Conservation (phyloP, 2,797 vertebrate species). For the Aulostomus chinensis region DNA sequence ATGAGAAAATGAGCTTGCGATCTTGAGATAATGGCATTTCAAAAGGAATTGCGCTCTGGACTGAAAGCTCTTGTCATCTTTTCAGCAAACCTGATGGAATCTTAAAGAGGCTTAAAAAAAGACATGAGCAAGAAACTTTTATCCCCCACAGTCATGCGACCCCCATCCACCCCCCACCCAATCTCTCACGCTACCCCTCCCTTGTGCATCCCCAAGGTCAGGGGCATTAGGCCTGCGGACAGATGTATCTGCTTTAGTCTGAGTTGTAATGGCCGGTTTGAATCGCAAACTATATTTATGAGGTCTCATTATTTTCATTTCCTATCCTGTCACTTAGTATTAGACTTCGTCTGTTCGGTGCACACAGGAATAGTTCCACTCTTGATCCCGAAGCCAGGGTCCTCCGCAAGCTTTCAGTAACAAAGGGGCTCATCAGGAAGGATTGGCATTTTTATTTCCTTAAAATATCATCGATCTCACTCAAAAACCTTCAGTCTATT, state of each 20-base stretch:
- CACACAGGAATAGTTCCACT: conserved; percentile 60
- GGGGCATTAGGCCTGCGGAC: conserved; percentile 43
- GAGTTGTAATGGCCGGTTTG: conserved; percentile 40
- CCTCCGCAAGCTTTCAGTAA: conserved; percentile 69
- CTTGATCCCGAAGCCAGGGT: conserved; percentile 56
- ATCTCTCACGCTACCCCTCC: background rate
- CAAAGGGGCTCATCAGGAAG: conserved; percentile 59
- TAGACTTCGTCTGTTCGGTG: conserved; percentile 56
- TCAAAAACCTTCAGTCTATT: conserved; percentile 64
- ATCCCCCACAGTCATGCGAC: too few species aligned
- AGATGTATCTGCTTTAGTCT: conserved; percentile 56
- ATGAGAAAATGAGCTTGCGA: too few species aligned
- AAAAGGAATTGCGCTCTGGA: too few species aligned
- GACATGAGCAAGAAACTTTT: too few species aligned
- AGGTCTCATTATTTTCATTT: conserved; percentile 78
- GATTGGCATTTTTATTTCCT: conserved; percentile 59
- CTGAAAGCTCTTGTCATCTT: conserved; percentile 25
- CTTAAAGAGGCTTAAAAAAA: too few species aligned
- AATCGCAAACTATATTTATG: conserved; percentile 64
- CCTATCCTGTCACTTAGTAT: conserved; percentile 75
- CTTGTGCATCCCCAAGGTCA: conserved; percentile 53
- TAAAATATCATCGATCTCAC: conserved; percentile 71
- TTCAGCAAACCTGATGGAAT: conserved; percentile 14
- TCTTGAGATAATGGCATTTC: too few species aligned
- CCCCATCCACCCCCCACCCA: conserved; percentile 5